Evolutionary conservation across 2,113 vertebrate species (phyloP).

Genomic region (Corvus hawaiiensis): DNA sequence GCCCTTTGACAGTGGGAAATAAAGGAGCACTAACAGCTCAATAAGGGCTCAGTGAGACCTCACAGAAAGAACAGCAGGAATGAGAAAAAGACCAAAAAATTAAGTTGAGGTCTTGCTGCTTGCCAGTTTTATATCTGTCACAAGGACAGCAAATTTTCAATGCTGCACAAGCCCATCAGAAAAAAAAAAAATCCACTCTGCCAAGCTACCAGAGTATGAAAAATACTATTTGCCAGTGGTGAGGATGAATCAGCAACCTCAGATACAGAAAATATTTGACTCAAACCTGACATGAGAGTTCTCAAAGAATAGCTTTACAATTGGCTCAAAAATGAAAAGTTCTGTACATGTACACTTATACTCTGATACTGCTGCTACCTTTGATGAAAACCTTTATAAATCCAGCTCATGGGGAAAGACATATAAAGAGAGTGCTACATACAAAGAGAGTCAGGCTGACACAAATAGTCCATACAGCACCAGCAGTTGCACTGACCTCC

Average conservation of each 20-base stretch:
- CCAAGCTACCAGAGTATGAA: neutral
- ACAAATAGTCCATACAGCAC: neutral
- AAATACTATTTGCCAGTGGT: neutral
- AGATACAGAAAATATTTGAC: neutral
- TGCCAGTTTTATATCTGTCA: neutral
- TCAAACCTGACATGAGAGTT: neutral
- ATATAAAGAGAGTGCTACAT: neutral
- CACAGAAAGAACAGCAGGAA: neutral
- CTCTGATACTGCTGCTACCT: neutral
- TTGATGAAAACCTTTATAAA: neutral
- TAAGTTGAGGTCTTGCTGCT: neutral
- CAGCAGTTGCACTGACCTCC: neutral
- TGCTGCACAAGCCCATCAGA: neutral
- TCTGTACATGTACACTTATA: neutral
- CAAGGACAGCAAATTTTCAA: neutral
- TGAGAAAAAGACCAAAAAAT: neutral
- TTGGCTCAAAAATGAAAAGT: neutral
- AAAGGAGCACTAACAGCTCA: neutral
- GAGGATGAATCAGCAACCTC: neutral
- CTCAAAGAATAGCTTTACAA: neutral
- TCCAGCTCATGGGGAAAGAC: neutral
- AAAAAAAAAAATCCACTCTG: neutral
- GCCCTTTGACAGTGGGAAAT: neutral
- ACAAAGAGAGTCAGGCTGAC: neutral
- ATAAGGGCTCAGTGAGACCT: neutral